Base-by-base conservation (phyloP, 2,888 invertebrate genomes). In the Poecilus cupreus region DNA sequence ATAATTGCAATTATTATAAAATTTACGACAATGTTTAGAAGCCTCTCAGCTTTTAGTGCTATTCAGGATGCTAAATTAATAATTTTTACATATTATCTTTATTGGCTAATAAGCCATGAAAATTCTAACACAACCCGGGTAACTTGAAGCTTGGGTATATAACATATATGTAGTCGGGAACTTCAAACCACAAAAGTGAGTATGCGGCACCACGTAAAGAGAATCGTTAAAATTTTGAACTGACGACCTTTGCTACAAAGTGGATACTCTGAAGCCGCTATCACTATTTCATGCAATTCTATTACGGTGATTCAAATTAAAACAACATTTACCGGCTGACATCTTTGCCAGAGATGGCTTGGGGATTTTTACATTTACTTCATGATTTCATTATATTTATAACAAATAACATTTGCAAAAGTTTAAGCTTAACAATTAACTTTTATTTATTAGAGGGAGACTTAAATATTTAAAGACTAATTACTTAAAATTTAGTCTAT, bases 221-320 rank as follows among this genome's bases (percentile, higher is more conserved):
- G 60, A 60, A 60, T 22, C 60, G 24, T 60, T 60, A 68, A 68
- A 3, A 68, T 68, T 68, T 68, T 43, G 37, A 39, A 37, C 20
- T 20, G 39, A n/a, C 68, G 68, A 68, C 43, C 68, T 68, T 18
- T 39, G 18, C 18, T 68, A 68, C 68, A 68, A 39, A 68, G 68
- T 68, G 46, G 26, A n/a, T 13, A 26, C 72, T 43, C 16, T 70
- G 43, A 46, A 72, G 43, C 24, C 20, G 13, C 43, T 46, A 46
- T 24, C 43, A 49, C 49, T 72, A 72, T 72, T 22, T 72, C 22
- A 72, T 72, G 72, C 49, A 20, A 72, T 72, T 72, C 72, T 72
- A 72, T 72, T 72, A 49, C 43, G 22, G 72, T 72, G 22, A 46
- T 46, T 49, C 43, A 49, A 72, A 46, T 72, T 49, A 49, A 72